Percentiles rank a stretch among this genome's conserved stretches.
These are phyloP conservation scores for Melikaiella ostensackeni DNA, from an alignment of 2,888 invertebrate species.

Conservation along the genomic window DNA sequence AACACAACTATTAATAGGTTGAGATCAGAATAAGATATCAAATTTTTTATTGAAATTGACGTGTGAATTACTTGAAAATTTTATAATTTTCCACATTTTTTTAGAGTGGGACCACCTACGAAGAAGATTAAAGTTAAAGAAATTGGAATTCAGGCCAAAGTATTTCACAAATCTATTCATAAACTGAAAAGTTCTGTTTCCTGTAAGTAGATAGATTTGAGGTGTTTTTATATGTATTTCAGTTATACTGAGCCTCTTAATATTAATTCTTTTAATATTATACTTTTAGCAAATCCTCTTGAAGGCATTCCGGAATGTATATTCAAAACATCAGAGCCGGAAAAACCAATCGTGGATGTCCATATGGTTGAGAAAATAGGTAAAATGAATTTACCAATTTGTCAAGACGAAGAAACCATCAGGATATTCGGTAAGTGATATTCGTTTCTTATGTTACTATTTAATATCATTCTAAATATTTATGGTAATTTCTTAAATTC, in stretches of 20 bases:
- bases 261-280: slow-evolving; percentile 28
- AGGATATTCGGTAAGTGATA: slow-evolving; percentile 69
- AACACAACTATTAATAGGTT: slow-evolving; percentile 59
- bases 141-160: slow-evolving; percentile 30
- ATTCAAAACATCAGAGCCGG: slow-evolving; percentile 65
- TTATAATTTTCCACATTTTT: not conserved
- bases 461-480: slow-evolving; percentile 12
- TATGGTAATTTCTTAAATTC: slow-evolving; percentile 20
- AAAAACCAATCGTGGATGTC: slow-evolving; percentile 71
- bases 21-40: not conserved
- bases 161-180: slow-evolving; percentile 35
- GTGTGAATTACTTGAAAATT: slow-evolving; percentile 15
- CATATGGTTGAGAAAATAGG: slow-evolving; percentile 71
- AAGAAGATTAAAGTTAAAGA: slow-evolving; percentile 18
- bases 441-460: slow-evolving; percentile 12
- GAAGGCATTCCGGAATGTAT: slow-evolving; percentile 65
- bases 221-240: no score
- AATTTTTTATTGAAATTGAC: slow-evolving; percentile 24
- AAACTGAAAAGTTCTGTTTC: slow-evolving; percentile 48
- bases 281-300: slow-evolving; percentile 64
- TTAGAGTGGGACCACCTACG: not conserved
- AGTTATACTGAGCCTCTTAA: not conserved
- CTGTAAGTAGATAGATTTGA: slow-evolving; percentile 47
- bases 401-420: slow-evolving; percentile 70
- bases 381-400: slow-evolving; percentile 70